Evolutionary conservation across 2,888 invertebrate species (phyloP).

Genomic region (Tetranychus piercei): DNA sequence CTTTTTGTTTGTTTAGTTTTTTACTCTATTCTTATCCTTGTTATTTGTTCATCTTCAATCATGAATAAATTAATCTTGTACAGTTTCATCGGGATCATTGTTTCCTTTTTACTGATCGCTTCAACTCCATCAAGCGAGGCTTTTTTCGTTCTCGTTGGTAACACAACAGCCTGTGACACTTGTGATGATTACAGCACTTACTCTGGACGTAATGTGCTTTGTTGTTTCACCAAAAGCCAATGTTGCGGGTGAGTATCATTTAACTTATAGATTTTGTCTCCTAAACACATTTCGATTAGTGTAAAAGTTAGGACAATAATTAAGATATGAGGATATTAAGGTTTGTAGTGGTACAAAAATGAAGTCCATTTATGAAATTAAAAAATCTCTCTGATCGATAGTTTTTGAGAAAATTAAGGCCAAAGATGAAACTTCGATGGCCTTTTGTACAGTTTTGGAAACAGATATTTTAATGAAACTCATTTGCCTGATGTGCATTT

Average conservation of each 20-base stretch:
- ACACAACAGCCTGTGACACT: conserved; percentile 18
- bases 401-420: too few relatives aligned
- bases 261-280: not conserved
- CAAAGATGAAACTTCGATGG: too few relatives aligned
- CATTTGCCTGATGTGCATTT: too few relatives aligned
- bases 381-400: too few relatives aligned
- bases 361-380: too few relatives aligned
- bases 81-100: not conserved
- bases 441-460: too few relatives aligned
- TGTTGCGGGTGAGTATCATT: conserved; percentile 17
- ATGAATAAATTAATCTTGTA: not conserved
- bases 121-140: not conserved
- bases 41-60: not conserved
- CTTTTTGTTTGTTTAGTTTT: not conserved
- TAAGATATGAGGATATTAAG: too few relatives aligned
- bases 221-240: conserved; percentile 17
- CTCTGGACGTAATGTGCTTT: conserved; percentile 19
- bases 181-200: conserved; percentile 18
- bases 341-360: too few relatives aligned
- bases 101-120: not conserved
- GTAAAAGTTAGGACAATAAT: too few relatives aligned
- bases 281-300: too few relatives aligned
- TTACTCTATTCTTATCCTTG: not conserved
- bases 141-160: conserved; percentile 15
- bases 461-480: too few relatives aligned